Evolutionary conservation across 2,888 invertebrate genomes (phyloP).

Genomic region (Schizaphis graminum): DNA sequence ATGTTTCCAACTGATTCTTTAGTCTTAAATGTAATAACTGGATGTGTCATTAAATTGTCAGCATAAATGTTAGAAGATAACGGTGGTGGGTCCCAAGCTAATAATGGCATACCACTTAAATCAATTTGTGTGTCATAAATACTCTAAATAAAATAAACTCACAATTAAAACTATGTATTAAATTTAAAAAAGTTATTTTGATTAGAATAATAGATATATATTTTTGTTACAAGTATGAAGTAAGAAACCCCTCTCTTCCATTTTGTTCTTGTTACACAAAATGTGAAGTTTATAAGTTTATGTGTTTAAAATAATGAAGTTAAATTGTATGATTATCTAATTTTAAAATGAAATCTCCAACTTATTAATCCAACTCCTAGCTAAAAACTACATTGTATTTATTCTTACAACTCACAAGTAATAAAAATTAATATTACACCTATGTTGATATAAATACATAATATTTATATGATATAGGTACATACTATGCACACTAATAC

Average conservation of each 20-base stretch:
- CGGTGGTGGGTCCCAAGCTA: slow-evolving; percentile 95
- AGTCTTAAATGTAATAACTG: slow-evolving; percentile 87
- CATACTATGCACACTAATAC: background rate
- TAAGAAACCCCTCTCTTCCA: background rate
- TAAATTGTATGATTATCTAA: background rate
- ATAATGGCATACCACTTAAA: slow-evolving; percentile 83
- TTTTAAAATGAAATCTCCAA: background rate
- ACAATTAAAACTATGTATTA: background rate
- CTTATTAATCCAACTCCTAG: background rate
- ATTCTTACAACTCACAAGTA: background rate
- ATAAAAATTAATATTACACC: background rate
- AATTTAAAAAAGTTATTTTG: background rate
- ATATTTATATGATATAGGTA: too few species aligned
- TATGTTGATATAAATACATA: background rate
- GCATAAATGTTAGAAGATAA: slow-evolving; percentile 87
- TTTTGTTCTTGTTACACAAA: too few species aligned
- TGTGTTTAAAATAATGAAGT: background rate
- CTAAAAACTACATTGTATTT: background rate
- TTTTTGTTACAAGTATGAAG: background rate
- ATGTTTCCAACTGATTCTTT: slow-evolving; percentile 91
- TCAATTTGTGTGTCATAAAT: slow-evolving; percentile 97
- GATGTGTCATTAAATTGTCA: slow-evolving; percentile 93
- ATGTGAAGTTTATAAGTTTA: background rate
- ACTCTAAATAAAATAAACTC: slow-evolving; percentile 76
- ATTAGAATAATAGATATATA: slow-evolving; percentile 66